phyloP scores from a whole-genome alignment of 2,797 vertebrate species.

The Avahi laniger region DNA sequence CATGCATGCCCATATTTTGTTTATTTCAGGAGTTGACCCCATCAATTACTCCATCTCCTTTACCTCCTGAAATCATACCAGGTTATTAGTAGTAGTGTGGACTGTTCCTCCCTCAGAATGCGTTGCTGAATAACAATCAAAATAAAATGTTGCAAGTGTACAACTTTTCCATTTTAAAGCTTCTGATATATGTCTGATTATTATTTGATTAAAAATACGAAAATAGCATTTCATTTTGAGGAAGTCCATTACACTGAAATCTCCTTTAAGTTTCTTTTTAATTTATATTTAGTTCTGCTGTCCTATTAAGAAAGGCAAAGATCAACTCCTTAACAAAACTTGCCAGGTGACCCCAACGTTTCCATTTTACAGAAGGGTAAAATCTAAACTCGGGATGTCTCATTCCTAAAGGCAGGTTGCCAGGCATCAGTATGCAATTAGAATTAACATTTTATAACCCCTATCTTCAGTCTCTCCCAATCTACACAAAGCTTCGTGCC shows the following conservation, averaged over 20 bases:
- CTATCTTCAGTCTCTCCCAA: slow-evolving; percentile 23
- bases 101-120: slow-evolving; percentile 61
- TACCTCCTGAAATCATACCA: slow-evolving; percentile 58
- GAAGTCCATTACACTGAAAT: slow-evolving; percentile 42
- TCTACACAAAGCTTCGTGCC: slow-evolving; percentile 5
- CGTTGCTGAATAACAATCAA: slow-evolving; percentile 53
- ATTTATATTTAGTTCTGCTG: slow-evolving; percentile 15
- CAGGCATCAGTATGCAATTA: slow-evolving; percentile 62
- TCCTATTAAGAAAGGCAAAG: slow-evolving; percentile 54
- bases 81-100: slow-evolving; percentile 67
- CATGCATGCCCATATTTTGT: slow-evolving; percentile 44
- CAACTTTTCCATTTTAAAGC: slow-evolving; percentile 54
- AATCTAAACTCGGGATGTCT: neutral
- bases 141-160: slow-evolving; percentile 13
- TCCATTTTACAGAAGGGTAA: slow-evolving; percentile 53
- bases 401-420: slow-evolving; percentile 23
- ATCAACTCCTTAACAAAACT: slow-evolving; percentile 49
- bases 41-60: slow-evolving; percentile 62
- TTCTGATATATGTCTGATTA: slow-evolving; percentile 58
- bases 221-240: slow-evolving; percentile 50
- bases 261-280: slow-evolving; percentile 53
- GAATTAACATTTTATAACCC: slow-evolving; percentile 59
- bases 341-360: slow-evolving; percentile 59
- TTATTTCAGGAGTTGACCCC: slow-evolving; percentile 52
- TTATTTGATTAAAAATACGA: slow-evolving; percentile 51